phyloP scores from a whole-genome alignment of 2,113 vertebrate genomes.

The Leucosticte australis region DNA sequence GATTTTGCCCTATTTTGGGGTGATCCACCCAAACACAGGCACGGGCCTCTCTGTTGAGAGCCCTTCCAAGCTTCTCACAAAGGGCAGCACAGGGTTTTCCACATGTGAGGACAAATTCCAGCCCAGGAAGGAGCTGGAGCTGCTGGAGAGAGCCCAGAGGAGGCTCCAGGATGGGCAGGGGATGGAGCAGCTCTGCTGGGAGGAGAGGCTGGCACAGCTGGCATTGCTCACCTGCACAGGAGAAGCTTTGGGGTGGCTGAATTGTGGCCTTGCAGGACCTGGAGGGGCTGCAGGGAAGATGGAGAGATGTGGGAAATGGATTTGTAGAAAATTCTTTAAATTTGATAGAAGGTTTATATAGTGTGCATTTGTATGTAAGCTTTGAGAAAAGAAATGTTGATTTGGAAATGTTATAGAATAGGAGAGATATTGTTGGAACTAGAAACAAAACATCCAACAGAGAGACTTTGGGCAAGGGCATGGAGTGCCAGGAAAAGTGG shows the following conservation, averaged over 20 bases:
- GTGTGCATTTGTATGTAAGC: too few species aligned
- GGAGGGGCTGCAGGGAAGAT: background rate
- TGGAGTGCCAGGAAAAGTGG: too few species aligned
- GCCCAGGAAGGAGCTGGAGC: rapidly evolving
- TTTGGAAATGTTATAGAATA: too few species aligned
- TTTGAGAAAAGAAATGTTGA: too few species aligned
- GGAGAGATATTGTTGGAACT: too few species aligned
- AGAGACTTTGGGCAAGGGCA: too few species aligned
- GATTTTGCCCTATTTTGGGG: background rate
- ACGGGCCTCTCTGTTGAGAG: background rate
- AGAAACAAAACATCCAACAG: too few species aligned
- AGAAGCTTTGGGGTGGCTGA: background rate
- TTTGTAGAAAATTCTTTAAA: too few species aligned
- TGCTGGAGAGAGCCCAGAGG: background rate
- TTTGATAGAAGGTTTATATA: too few species aligned
- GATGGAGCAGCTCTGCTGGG: background rate
- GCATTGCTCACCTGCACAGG: background rate
- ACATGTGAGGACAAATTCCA: background rate
- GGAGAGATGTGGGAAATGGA: background rate
- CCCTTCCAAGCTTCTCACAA: background rate
- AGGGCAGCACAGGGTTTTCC: background rate
- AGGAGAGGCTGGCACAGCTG: background rate
- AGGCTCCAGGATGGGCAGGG: background rate
- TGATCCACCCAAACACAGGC: background rate
- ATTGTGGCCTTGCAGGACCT: background rate